These are phyloP conservation scores for Cyphomyrmex costatus DNA, from an alignment of 1,140 invertebrate species.

Conservation along the genomic window DNA sequence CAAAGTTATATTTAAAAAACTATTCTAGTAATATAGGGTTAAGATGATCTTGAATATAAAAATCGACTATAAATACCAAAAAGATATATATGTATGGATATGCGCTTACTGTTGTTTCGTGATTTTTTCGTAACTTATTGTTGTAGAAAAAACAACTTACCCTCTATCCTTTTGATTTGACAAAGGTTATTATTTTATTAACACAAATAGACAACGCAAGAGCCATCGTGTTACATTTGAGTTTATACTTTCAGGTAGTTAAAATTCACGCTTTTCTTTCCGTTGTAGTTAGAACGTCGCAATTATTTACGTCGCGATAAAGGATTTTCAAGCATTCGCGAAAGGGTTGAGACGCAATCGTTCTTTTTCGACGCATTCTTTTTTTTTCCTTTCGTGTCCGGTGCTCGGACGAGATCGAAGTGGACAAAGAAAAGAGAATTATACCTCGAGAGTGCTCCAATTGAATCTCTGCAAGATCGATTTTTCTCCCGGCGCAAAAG, in stretches of 20 bases:
- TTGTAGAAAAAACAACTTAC: not conserved
- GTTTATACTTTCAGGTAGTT: not conserved
- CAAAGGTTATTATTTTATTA: not conserved
- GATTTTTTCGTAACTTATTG: constrained; percentile 5
- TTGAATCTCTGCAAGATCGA: constrained; percentile 43
- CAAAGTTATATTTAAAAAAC: too few relatives aligned
- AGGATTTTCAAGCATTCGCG: constrained; percentile 41
- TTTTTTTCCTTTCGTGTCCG: not conserved
- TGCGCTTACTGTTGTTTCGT: not conserved
- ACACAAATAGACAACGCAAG: not conserved
- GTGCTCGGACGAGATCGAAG: constrained; percentile 46
- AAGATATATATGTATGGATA: constrained; percentile 15
- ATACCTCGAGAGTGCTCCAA: constrained; percentile 47
- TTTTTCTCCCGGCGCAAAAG: constrained; percentile 12
- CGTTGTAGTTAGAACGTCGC: constrained; percentile 16
- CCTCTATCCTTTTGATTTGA: not conserved
- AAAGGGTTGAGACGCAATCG: constrained; percentile 23
- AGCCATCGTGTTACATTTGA: not conserved
- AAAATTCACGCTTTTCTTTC: constrained; percentile 16
- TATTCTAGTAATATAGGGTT: too few relatives aligned
- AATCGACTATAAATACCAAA: too few relatives aligned
- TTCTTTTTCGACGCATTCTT: not conserved
- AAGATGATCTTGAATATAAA: too few relatives aligned
- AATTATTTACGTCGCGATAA: constrained; percentile 25
- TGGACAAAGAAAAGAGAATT: constrained; percentile 57